These are phyloP conservation scores for Ageneiosus marmoratus DNA, from an alignment of 2,113 vertebrate genomes.

Conservation along the genomic window DNA sequence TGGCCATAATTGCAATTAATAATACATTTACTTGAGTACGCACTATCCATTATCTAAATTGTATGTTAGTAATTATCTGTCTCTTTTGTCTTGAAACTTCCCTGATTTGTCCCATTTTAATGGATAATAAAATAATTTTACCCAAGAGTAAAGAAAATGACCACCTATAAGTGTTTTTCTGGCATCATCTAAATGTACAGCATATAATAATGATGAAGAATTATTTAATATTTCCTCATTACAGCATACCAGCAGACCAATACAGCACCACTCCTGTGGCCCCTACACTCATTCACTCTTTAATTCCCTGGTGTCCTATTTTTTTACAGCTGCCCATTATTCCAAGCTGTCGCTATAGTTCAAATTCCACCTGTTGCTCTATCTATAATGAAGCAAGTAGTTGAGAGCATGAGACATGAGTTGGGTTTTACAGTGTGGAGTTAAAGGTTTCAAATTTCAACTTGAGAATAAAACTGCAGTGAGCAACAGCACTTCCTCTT, in stretches of 20 bases:
- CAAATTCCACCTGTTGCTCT: constrained; percentile 33
- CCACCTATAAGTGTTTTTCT: background rate
- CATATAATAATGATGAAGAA: background rate
- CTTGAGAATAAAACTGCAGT: constrained; percentile 60
- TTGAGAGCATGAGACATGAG: constrained; percentile 8
- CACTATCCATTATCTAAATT: background rate
- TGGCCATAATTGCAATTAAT: background rate
- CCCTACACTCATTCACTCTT: background rate
- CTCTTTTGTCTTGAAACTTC: background rate
- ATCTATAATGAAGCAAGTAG: constrained; percentile 28
- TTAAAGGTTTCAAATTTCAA: constrained; percentile 53
- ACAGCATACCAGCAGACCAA: background rate
- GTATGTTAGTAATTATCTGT: background rate
- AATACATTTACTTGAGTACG: background rate
- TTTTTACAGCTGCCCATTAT: constrained; percentile 12
- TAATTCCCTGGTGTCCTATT: constrained; percentile 1
- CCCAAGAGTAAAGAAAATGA: background rate
- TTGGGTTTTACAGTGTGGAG: constrained; percentile 8
- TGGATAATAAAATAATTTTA: background rate
- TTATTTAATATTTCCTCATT: background rate
- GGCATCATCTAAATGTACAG: background rate
- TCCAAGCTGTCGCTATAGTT: constrained; percentile 9
- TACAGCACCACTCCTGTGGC: background rate
- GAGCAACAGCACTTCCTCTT: constrained; percentile 70
- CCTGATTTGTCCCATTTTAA: background rate